Conservation (phyloP, 2,888 invertebrate genomes). For the Biston stratarius region DNA sequence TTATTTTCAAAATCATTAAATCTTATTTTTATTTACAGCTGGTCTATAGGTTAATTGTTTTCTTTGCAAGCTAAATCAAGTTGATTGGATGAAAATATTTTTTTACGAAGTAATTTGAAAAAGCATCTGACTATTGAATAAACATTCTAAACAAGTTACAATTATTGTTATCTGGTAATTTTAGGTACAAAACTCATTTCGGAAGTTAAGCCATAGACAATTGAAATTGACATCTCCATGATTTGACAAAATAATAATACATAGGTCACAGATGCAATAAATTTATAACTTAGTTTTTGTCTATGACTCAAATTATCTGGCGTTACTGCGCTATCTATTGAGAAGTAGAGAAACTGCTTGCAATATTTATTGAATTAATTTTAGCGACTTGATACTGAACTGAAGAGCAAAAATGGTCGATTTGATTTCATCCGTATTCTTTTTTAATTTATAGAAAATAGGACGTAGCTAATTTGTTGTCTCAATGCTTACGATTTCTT, state of each 20-base stretch:
- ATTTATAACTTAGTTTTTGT: not conserved
- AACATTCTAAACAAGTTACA: not conserved
- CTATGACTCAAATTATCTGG: not conserved
- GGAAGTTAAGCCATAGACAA: conserved; percentile 1
- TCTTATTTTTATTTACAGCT: no score
- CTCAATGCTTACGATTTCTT: no score
- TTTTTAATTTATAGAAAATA: no score
- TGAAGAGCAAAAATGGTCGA: conserved; percentile 4
- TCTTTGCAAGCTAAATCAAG: no score
- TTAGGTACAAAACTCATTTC: not conserved
- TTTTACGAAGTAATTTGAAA: no score
- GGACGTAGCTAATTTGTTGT: no score
- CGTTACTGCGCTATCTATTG: conserved; percentile 1
- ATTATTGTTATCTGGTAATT: conserved; percentile 2
- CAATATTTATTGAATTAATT: not conserved
- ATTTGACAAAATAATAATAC: conserved; percentile 14
- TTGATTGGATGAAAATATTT: no score
- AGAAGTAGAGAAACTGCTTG: not conserved
- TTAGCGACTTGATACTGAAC: conserved; percentile 1
- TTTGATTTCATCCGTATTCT: not conserved
- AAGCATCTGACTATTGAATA: not conserved
- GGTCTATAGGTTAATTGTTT: no score
- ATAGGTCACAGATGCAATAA: not conserved
- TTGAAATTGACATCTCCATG: conserved; percentile 11
- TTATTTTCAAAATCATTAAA: no score